Conservation (phyloP, 1,140 invertebrate genomes). For the Steinernema khuongi region DNA sequence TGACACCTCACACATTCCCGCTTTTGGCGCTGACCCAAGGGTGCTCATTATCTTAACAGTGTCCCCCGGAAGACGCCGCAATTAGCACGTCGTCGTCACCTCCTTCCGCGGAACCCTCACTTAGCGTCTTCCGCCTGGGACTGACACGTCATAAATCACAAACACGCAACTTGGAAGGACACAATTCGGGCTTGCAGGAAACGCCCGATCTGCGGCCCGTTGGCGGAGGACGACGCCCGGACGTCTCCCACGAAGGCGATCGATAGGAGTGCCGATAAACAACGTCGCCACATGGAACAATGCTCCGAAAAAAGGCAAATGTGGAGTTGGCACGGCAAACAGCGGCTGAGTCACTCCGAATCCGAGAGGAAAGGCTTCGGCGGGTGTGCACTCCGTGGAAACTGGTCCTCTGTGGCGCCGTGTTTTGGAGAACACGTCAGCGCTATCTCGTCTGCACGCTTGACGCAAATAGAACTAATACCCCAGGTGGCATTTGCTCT, state of each 20-base stretch:
- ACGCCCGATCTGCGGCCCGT: background rate
- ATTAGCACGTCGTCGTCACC: background rate
- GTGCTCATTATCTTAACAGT: no score
- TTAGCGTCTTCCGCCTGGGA: background rate
- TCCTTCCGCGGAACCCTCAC: background rate
- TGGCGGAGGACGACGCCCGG: background rate
- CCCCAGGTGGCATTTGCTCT: no score
- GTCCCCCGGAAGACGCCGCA: no score
- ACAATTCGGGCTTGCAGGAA: no score
- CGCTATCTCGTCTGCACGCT: no score
- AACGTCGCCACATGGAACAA: background rate
- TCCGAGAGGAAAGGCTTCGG: no score
- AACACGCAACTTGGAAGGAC: background rate
- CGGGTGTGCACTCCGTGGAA: no score
- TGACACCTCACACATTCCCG: no score
- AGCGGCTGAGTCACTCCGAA: background rate
- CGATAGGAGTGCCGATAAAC: background rate
- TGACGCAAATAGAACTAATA: no score
- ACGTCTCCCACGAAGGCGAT: constrained; percentile 12
- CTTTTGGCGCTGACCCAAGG: no score
- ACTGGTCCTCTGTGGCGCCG: no score
- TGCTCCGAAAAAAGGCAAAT: background rate
- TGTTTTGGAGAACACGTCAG: no score
- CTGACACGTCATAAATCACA: background rate
- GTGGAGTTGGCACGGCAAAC: background rate